Conservation (phyloP, 2,888 invertebrate genomes). For the Chaitophorus viminalis region DNA sequence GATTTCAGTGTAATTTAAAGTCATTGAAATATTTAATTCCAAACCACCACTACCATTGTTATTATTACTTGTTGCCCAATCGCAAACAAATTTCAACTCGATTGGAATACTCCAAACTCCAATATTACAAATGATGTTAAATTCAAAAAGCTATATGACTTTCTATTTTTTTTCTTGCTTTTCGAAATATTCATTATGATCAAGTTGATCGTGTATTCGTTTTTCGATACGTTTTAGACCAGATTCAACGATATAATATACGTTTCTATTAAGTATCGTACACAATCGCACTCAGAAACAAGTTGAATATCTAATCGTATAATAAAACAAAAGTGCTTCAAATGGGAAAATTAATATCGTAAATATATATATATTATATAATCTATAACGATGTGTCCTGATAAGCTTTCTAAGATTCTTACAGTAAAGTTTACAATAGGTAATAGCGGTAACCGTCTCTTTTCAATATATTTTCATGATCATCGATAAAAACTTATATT, state of each 20-base stretch:
- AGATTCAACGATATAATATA: neutral
- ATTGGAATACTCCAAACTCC: neutral
- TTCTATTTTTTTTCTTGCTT: neutral
- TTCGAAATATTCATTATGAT: slow-evolving; percentile 9
- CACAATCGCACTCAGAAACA: neutral
- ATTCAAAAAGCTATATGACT: neutral
- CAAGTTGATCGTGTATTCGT: neutral
- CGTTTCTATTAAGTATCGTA: slow-evolving; percentile 19
- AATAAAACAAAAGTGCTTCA: slow-evolving; percentile 28
- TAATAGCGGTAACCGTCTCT: neutral
- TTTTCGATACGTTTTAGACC: neutral
- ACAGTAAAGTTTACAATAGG: slow-evolving; percentile 15
- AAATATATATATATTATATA: slow-evolving; percentile 1
- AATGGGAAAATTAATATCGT: slow-evolving; percentile 18
- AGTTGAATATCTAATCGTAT: neutral
- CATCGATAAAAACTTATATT: slow-evolving; percentile 21
- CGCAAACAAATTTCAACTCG: slow-evolving; percentile 31
- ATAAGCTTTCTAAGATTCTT: neutral
- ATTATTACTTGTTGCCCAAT: slow-evolving; percentile 56
- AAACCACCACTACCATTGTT: neutral
- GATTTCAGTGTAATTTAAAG: slow-evolving; percentile 46
- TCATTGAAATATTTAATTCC: slow-evolving; percentile 41
- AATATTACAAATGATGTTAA: slow-evolving; percentile 11
- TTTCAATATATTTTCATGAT: slow-evolving; percentile 19
- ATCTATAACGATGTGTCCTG: slow-evolving; percentile 3